A percentile compares a stretch with the other conserved stretches of the same genome.
These are phyloP conservation scores for Erpornis zantholeuca DNA, from an alignment of 2,113 vertebrate genomes.

Conservation along the genomic window DNA sequence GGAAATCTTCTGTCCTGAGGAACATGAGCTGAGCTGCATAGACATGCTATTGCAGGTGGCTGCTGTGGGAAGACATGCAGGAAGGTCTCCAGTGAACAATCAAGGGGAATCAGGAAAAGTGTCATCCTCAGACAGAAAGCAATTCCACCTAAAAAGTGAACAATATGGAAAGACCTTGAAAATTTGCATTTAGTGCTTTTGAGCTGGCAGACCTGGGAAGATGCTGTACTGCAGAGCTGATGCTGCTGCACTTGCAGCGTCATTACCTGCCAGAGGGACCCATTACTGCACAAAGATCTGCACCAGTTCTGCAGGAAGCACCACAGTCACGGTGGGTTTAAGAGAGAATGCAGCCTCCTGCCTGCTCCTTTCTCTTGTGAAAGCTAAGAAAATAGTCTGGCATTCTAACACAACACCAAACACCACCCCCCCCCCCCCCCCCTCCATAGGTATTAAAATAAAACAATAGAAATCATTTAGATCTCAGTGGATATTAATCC, in stretches of 20 bases:
- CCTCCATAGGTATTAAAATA: background rate
- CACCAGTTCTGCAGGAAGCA: background rate
- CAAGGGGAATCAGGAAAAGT: background rate
- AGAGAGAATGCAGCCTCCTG: background rate
- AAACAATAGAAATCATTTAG: background rate
- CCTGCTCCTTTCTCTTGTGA: background rate
- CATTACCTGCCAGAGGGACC: background rate
- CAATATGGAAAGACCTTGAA: background rate
- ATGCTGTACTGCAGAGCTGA: background rate
- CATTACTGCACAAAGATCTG: background rate
- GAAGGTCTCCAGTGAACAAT: background rate
- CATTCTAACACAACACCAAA: background rate
- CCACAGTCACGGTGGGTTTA: background rate
- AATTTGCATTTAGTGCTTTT: background rate
- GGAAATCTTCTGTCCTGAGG: background rate
- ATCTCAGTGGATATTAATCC: background rate
- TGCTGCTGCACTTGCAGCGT: background rate
- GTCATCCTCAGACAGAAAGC: background rate
- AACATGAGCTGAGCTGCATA: background rate
- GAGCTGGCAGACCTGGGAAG: background rate
- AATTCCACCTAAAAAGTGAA: background rate
- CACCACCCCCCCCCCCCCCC: background rate
- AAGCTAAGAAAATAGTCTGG: background rate
- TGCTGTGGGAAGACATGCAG: background rate
- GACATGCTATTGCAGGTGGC: fast-evolving